These are phyloP conservation scores for Mobula hypostoma DNA, from an alignment of 2,113 vertebrate species.

Conservation along the genomic window DNA sequence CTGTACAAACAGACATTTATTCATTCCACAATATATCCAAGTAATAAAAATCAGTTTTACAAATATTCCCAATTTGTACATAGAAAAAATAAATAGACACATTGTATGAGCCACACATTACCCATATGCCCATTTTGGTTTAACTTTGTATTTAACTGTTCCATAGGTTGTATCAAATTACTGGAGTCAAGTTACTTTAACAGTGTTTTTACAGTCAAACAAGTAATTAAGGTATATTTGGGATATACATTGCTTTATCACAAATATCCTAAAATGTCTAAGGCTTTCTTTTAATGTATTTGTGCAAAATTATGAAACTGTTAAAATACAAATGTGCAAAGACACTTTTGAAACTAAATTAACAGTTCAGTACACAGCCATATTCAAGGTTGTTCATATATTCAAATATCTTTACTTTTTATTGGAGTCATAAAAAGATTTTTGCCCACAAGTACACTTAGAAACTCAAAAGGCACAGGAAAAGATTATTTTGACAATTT, in stretches of 20 bases:
- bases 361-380: not conserved
- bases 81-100: conserved; percentile 71
- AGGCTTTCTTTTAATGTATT: not conserved
- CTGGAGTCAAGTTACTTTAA: not conserved
- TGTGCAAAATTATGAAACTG: not conserved
- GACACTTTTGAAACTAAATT: conserved; percentile 5
- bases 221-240: not conserved
- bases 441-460: not conserved
- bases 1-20: conserved; percentile 3
- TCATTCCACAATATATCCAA: conserved; percentile 48
- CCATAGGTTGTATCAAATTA: not conserved
- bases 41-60: conserved; percentile 54
- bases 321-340: conserved; percentile 21
- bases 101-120: conserved; percentile 48
- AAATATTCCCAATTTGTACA: conserved; percentile 52
- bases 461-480: not conserved
- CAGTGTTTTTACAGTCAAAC: not conserved
- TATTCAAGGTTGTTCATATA: not conserved
- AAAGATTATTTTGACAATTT: not conserved
- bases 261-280: not conserved
- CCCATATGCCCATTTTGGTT: conserved; percentile 33
- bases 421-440: not conserved
- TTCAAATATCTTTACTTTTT: not conserved
- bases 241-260: not conserved
- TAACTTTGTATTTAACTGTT: conserved; percentile 2